These are phyloP conservation scores for Parasteatoda tepidariorum DNA, from an alignment of 1,140 invertebrate species.

Conservation along the genomic window DNA sequence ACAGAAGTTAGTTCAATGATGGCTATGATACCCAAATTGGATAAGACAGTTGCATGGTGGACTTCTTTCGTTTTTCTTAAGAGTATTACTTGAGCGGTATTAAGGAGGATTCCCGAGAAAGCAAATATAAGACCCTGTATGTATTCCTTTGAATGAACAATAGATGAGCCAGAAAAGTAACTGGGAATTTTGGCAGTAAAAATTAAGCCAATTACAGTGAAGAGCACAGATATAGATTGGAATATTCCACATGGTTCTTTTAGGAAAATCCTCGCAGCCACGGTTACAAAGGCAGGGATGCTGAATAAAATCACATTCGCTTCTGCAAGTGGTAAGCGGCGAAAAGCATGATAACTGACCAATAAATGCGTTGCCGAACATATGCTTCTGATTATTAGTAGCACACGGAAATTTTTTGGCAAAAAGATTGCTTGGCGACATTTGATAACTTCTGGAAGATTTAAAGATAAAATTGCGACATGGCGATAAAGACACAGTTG, in stretches of 20 bases:
- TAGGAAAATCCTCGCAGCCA: slow-evolving; percentile 88
- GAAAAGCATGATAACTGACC: slow-evolving; percentile 89
- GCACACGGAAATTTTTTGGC: slow-evolving; percentile 76
- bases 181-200: slow-evolving; percentile 80
- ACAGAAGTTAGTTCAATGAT: slow-evolving; percentile 82
- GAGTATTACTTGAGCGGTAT: slow-evolving; percentile 88
- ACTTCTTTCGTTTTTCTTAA: slow-evolving; percentile 85
- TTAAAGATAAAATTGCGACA: slow-evolving; percentile 83
- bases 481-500: slow-evolving; percentile 85
- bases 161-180: slow-evolving; percentile 52
- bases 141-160: slow-evolving; percentile 20
- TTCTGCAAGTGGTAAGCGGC: slow-evolving; percentile 89
- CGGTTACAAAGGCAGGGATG: slow-evolving; percentile 90
- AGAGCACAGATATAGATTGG: slow-evolving; percentile 82
- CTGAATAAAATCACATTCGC: slow-evolving; percentile 92
- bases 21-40: slow-evolving; percentile 88
- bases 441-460: slow-evolving; percentile 84
- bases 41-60: slow-evolving; percentile 91
- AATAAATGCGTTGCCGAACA: slow-evolving; percentile 86
- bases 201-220: slow-evolving; percentile 87
- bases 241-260: slow-evolving; percentile 90
- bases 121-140: slow-evolving; percentile 82
- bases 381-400: slow-evolving; percentile 78
- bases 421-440: slow-evolving; percentile 79
- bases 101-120: slow-evolving; percentile 85